Evolutionary conservation across 2,888 invertebrate genomes (phyloP).

Genomic region (Drosophila gaucha): DNA sequence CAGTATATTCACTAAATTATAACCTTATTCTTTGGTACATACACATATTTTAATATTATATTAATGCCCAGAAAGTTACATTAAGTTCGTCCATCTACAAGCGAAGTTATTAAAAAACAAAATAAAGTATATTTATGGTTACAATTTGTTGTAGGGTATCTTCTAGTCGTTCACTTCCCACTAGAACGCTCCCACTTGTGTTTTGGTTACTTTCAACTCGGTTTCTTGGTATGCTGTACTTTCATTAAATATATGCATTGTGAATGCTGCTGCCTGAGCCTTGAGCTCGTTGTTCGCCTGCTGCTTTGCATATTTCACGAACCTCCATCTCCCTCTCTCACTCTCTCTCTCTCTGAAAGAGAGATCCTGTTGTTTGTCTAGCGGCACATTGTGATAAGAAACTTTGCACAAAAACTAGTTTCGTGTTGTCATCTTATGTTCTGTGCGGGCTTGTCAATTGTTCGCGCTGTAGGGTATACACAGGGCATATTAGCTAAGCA

Average conservation of each 20-base stretch:
- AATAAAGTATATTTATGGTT: too few relatives aligned
- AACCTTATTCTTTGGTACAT: too few relatives aligned
- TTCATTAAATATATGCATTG: conserved; percentile 77
- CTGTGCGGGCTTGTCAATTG: conserved; percentile 52
- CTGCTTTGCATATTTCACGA: conserved; percentile 68
- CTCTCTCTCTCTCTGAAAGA: background rate
- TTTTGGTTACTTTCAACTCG: conserved; percentile 27
- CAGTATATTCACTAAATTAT: too few relatives aligned
- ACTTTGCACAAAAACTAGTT: conserved; percentile 58
- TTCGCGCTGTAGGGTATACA: conserved; percentile 20
- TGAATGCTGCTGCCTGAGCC: conserved; percentile 52
- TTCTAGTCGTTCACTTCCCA: background rate
- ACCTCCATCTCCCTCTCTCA: too few relatives aligned
- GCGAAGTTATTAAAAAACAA: too few relatives aligned
- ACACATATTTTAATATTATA: too few relatives aligned
- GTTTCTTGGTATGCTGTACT: conserved; percentile 50
- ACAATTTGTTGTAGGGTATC: background rate
- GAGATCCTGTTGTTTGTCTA: conserved; percentile 51
- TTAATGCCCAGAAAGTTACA: too few relatives aligned
- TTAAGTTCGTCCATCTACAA: too few relatives aligned
- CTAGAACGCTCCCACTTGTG: background rate
- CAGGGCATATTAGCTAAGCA: conserved; percentile 1
- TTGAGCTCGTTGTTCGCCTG: conserved; percentile 31
- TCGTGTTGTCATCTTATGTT: conserved; percentile 57
- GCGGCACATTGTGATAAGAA: conserved; percentile 57